These are phyloP conservation scores for Scalopus aquaticus DNA, from an alignment of 2,113 vertebrate species.

Conservation along the genomic window DNA sequence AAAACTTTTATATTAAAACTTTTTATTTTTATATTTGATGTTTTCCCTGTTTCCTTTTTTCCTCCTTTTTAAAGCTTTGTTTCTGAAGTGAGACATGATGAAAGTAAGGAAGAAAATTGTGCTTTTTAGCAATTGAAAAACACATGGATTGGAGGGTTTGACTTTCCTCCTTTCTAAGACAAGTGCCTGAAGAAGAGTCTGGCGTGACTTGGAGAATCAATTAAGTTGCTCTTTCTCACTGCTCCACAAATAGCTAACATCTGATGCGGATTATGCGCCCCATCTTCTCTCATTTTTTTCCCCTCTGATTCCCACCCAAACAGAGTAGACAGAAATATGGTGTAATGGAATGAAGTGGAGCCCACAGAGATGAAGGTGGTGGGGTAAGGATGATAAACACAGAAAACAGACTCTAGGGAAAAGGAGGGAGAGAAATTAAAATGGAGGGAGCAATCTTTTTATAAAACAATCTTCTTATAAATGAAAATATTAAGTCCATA, in stretches of 20 bases:
- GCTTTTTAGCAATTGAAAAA: not conserved
- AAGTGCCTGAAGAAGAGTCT: not conserved
- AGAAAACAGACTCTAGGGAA: not conserved
- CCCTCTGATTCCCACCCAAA: not conserved
- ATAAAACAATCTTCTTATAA: not conserved
- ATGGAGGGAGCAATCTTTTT: not conserved
- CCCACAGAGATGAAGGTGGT: not conserved
- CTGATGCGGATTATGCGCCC: not conserved
- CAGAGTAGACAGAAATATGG: not conserved
- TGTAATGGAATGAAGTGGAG: not conserved
- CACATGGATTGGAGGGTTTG: not conserved
- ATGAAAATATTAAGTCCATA: not conserved
- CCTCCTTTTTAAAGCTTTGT: not conserved
- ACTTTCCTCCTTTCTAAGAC: not conserved
- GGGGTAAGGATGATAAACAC: not conserved
- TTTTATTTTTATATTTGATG: not conserved
- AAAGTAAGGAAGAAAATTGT: not conserved
- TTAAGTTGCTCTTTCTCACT: not conserved
- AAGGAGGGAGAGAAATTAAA: not conserved
- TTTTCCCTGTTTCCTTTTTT: not conserved
- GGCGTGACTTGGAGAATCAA: not conserved
- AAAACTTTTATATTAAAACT: not conserved
- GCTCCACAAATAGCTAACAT: not conserved
- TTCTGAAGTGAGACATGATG: not conserved
- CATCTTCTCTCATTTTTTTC: conserved; percentile 14